Conservation (phyloP, 1,140 invertebrate genomes). For the Pseudachorutes palmiensis region DNA sequence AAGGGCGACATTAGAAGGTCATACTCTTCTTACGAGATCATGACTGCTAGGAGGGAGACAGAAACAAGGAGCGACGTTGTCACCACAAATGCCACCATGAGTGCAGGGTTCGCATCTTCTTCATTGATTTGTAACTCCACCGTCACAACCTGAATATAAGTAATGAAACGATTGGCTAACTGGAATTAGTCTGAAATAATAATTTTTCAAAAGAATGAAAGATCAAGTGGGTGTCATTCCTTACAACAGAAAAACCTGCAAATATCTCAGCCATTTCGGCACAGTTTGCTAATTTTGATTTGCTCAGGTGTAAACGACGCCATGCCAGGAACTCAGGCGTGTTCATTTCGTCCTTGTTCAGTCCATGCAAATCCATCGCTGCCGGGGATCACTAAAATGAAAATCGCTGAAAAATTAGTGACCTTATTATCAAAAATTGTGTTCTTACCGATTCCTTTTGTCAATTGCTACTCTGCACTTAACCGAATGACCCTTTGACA, state of each 20-base stretch:
- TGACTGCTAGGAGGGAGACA: slow-evolving; percentile 55
- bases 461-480: no score
- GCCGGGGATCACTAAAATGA: no score
- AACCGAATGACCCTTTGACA: no score
- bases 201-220: not conserved
- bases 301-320: slow-evolving; percentile 32
- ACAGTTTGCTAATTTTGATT: slow-evolving; percentile 31
- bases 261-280: slow-evolving; percentile 31
- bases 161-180: not conserved
- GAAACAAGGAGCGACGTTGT: slow-evolving; percentile 49
- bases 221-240: not conserved
- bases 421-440: no score
- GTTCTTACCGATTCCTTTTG: no score
- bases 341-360: slow-evolving; percentile 18
- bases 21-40: slow-evolving; percentile 45
- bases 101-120: slow-evolving; percentile 21
- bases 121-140: slow-evolving; percentile 38
- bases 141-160: slow-evolving; percentile 28
- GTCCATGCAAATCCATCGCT: not conserved
- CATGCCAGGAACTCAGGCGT: slow-evolving; percentile 32
- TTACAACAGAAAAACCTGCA: slow-evolving; percentile 33
- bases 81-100: slow-evolving; percentile 30
- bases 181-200: slow-evolving; percentile 3
- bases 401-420: no score
- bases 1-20: not conserved